Percentiles rank a stretch among this genome's conserved stretches.
phyloP scores from a whole-genome alignment of 2,888 invertebrate genomes.

The Perdita meconis region DNA sequence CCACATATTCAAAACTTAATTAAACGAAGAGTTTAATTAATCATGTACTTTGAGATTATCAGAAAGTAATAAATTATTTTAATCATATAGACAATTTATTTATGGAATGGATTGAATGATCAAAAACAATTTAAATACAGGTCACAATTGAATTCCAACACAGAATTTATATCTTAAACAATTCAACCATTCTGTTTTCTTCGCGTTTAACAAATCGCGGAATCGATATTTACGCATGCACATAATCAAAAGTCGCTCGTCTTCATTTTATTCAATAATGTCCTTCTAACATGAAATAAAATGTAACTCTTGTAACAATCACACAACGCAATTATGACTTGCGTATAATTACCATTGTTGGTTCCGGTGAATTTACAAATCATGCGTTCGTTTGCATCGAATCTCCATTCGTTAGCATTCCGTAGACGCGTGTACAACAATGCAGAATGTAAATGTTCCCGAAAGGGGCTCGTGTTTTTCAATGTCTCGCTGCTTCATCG shows the following conservation, averaged over 20 bases:
- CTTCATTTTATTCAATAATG: constrained; percentile 48
- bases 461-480: not conserved
- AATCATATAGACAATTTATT: not conserved
- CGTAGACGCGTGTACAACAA: not conserved
- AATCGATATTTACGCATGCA: constrained; percentile 21
- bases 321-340: constrained; percentile 22
- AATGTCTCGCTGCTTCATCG: not conserved
- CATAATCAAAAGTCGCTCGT: constrained; percentile 2
- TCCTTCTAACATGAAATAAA: constrained; percentile 25
- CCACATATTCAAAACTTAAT: too few species aligned
- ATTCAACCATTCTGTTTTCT: not conserved
- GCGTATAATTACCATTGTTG: constrained; percentile 40
- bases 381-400: constrained; percentile 8
- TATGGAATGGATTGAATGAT: too few species aligned
- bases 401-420: constrained; percentile 17
- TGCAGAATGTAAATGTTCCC: not conserved
- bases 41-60: too few species aligned
- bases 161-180: not conserved
- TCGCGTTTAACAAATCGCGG: constrained; percentile 18
- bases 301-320: constrained; percentile 19
- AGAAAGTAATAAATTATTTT: not conserved
- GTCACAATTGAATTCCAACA: not conserved
- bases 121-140: too few species aligned
- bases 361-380: constrained; percentile 8
- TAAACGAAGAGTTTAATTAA: too few species aligned